phyloP scores from a whole-genome alignment of 2,797 vertebrate species.

The Falco naumanni region DNA sequence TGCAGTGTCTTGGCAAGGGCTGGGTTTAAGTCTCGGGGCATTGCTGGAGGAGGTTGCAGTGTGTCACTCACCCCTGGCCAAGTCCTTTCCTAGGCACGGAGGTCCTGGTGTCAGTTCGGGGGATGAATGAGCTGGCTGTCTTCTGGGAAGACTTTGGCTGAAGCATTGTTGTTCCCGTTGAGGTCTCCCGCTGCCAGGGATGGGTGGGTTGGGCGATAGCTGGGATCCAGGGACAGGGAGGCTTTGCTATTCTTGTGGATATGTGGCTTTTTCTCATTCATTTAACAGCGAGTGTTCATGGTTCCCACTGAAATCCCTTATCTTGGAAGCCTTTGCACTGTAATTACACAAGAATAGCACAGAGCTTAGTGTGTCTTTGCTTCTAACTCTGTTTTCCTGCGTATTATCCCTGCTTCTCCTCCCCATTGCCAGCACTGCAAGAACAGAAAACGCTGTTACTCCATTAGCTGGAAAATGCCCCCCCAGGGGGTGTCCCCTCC shows the following conservation, averaged over 20 bases:
- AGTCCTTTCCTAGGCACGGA: neutral
- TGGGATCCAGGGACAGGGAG: neutral
- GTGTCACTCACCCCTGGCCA: neutral
- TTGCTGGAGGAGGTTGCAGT: neutral
- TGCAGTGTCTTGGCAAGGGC: neutral
- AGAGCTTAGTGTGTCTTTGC: neutral
- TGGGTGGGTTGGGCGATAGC: neutral
- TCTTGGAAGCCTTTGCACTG: constrained; percentile 20
- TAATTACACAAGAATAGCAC: constrained; percentile 10
- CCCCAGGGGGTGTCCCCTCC: neutral
- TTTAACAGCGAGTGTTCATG: neutral
- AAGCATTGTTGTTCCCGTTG: neutral
- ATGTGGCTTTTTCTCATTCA: neutral
- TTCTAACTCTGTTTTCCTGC: neutral
- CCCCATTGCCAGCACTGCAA: neutral
- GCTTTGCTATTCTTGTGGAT: neutral
- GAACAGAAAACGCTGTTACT: neutral
- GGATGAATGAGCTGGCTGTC: neutral
- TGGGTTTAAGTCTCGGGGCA: neutral
- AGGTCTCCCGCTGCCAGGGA: neutral
- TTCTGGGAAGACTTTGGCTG: neutral
- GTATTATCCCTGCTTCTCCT: neutral
- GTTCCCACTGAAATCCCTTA: constrained; percentile 15
- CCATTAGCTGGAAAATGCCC: neutral
- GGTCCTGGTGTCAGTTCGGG: neutral